Evolutionary conservation across 1,140 invertebrate genomes (phyloP).

Genomic region (Coptotermes formosanus): DNA sequence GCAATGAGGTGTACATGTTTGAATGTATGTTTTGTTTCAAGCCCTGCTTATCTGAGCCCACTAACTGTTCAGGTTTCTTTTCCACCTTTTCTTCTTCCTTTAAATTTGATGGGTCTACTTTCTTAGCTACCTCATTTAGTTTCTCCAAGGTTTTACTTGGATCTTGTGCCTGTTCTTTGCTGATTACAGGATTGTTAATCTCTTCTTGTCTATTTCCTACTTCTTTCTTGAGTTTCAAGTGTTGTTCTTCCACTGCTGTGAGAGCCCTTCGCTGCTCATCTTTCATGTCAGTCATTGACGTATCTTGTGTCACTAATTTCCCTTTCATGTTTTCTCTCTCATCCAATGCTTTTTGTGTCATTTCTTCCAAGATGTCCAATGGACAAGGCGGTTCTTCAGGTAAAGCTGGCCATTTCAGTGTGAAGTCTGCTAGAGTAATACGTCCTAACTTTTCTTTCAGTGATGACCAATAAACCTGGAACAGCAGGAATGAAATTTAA

Average conservation of each 20-base stretch:
- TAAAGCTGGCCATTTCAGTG: neutral
- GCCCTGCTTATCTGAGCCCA: too few species aligned
- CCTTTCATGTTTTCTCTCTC: neutral
- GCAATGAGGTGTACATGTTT: neutral
- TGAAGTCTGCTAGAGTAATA: neutral
- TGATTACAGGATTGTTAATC: neutral
- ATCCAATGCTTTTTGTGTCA: neutral
- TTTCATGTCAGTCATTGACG: neutral
- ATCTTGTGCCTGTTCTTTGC: neutral
- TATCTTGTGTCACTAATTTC: neutral
- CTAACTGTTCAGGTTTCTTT: neutral
- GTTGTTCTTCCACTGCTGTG: neutral
- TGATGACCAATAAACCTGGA: neutral
- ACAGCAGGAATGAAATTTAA: neutral
- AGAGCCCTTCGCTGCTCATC: neutral
- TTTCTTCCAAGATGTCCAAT: neutral
- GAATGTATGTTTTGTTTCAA: neutral
- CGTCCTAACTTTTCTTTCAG: neutral
- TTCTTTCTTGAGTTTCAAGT: neutral
- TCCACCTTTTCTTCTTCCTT: neutral
- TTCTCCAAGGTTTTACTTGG: neutral
- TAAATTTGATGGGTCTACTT: neutral
- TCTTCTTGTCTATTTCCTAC: neutral
- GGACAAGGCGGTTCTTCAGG: neutral
- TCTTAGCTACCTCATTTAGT: neutral